Conservation (phyloP, 2,888 invertebrate genomes). For the Chironomus tentans region DNA sequence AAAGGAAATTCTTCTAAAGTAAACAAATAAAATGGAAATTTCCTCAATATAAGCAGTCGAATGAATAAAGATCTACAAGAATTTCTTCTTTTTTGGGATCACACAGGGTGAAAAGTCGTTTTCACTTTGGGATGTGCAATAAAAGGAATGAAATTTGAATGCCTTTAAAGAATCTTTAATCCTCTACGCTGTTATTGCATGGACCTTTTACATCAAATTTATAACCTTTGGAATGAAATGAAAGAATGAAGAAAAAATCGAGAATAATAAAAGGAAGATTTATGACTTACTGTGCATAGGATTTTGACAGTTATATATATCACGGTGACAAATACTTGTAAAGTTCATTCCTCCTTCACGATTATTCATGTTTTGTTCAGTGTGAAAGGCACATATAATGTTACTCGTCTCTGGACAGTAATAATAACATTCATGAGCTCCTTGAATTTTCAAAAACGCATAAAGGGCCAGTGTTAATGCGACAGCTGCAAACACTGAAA, state of each 20-base stretch:
- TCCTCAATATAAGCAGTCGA: too few species aligned
- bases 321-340: background rate
- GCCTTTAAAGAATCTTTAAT: too few species aligned
- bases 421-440: background rate
- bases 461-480: background rate
- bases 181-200: background rate
- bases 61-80: too few species aligned
- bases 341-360: background rate
- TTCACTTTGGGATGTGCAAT: too few species aligned
- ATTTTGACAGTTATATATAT: background rate
- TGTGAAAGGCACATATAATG: background rate
- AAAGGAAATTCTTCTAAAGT: too few species aligned
- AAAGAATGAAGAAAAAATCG: background rate
- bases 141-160: too few species aligned
- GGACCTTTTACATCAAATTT: background rate
- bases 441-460: background rate
- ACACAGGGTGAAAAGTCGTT: too few species aligned
- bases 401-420: background rate
- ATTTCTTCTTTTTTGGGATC: too few species aligned
- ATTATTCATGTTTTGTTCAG: background rate
- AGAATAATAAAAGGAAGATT: too few species aligned
- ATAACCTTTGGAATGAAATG: background rate
- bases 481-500: background rate
- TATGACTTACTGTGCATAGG: slow-evolving; percentile 33
- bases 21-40: too few species aligned